phyloP scores from a whole-genome alignment of 2,797 vertebrate genomes.

The Sebastes vulpes region DNA sequence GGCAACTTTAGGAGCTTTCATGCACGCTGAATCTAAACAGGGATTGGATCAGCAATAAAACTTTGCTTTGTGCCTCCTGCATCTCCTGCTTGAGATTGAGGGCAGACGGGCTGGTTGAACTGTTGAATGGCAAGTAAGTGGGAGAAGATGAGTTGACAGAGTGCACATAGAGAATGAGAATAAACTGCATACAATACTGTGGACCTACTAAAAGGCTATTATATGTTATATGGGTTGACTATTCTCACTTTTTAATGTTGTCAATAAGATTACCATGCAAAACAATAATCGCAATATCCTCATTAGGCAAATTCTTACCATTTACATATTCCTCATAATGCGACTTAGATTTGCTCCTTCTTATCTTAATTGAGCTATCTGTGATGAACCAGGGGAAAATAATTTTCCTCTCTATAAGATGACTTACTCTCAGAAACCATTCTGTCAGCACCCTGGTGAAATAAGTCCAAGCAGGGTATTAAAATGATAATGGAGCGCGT shows the following conservation, averaged over 20 bases:
- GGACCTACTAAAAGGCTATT: slow-evolving; percentile 8
- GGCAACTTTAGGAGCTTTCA: slow-evolving; percentile 88
- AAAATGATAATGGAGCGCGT: slow-evolving; percentile 80
- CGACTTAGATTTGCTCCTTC: slow-evolving; percentile 66
- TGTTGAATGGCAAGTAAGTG: slow-evolving; percentile 70
- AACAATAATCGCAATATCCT: slow-evolving; percentile 50
- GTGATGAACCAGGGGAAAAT: slow-evolving; percentile 77
- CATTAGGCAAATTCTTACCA: slow-evolving; percentile 67
- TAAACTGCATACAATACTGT: slow-evolving; percentile 27
- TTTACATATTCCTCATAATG: slow-evolving; percentile 72
- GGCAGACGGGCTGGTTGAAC: slow-evolving; percentile 69
- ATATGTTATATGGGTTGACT: slow-evolving; percentile 25
- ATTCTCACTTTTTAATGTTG: slow-evolving; percentile 18
- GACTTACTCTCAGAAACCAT: slow-evolving; percentile 78
- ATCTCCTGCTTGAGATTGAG: slow-evolving; percentile 73
- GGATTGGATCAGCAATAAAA: slow-evolving; percentile 86
- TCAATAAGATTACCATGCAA: slow-evolving; percentile 29
- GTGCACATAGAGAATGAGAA: slow-evolving; percentile 42
- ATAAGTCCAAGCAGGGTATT: slow-evolving; percentile 76
- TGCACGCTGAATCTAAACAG: slow-evolving; percentile 82
- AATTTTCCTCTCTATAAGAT: slow-evolving; percentile 67
- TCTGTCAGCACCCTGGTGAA: slow-evolving; percentile 83
- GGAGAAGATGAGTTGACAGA: slow-evolving; percentile 69
- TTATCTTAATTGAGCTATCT: slow-evolving; percentile 83
- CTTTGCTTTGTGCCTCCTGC: slow-evolving; percentile 72